Conservation (phyloP, 2,888 invertebrate species). For the Onthophagus sagittarius region DNA sequence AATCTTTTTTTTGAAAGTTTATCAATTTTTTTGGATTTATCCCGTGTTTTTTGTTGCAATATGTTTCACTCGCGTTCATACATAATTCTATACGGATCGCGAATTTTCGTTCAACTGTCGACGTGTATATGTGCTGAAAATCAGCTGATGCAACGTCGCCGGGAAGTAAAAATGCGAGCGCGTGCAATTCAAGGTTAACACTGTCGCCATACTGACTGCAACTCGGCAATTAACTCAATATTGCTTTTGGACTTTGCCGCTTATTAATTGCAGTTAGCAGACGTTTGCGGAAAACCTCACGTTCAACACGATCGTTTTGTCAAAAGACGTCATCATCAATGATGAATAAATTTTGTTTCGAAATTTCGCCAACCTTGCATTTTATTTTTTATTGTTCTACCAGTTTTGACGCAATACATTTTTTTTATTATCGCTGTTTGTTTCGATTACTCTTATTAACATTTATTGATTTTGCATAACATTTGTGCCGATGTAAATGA, state of each 20-base stretch:
- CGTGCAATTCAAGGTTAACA: conserved; percentile 10
- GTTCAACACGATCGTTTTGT: not conserved
- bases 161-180: conserved; percentile 5
- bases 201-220: conserved; percentile 20
- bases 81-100: not conserved
- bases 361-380: not conserved
- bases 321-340: not conserved
- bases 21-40: too few relatives aligned
- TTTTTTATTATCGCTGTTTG: not conserved
- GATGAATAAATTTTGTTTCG: not conserved
- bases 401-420: not conserved
- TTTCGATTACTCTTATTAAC: not conserved
- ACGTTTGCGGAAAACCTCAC: not conserved
- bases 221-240: not conserved
- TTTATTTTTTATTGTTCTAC: not conserved
- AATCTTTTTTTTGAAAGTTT: too few relatives aligned
- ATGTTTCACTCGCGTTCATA: not conserved
- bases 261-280: not conserved
- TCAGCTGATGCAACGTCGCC: conserved; percentile 17
- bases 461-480: too few relatives aligned
- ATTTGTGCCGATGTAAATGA: too few relatives aligned
- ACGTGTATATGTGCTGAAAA: conserved; percentile 1
- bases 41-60: not conserved
- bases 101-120: not conserved
- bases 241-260: not conserved